Conservation (phyloP, 2,888 invertebrate genomes). For the Tholera decimalis region DNA sequence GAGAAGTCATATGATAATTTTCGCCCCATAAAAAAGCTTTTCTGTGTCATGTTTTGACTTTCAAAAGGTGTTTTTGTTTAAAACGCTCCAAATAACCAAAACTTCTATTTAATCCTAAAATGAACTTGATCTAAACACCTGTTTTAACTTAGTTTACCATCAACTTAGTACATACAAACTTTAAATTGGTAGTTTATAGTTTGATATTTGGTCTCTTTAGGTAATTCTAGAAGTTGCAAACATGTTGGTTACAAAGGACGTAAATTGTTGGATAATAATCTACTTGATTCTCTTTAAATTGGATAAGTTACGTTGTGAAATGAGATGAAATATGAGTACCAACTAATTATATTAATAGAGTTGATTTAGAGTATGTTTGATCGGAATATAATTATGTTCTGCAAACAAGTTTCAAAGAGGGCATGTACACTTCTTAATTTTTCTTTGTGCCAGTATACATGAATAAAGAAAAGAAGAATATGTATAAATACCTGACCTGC, state of each 20-base stretch:
- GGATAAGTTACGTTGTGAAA: constrained; percentile 39
- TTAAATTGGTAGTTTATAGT: constrained; percentile 51
- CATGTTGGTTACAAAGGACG: constrained; percentile 7
- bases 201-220: constrained; percentile 26
- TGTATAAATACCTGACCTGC: too few species aligned
- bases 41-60: not conserved
- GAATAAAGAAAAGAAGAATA: too few species aligned
- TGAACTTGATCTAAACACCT: constrained; percentile 33
- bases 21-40: too few species aligned
- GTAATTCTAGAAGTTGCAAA: constrained; percentile 42
- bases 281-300: constrained; percentile 41
- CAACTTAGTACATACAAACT: constrained; percentile 35
- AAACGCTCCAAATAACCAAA: constrained; percentile 6
- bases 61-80: not conserved
- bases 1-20: too few species aligned
- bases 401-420: not conserved
- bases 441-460: too few species aligned
- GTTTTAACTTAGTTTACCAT: constrained; percentile 19
- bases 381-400: not conserved
- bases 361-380: not conserved
- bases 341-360: not conserved
- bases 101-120: constrained; percentile 8
- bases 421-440: too few species aligned
- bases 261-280: constrained; percentile 26
- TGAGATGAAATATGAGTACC: constrained; percentile 24